These are phyloP conservation scores for Megastigmus dorsalis DNA, from an alignment of 2,888 invertebrate genomes.

Conservation along the genomic window DNA sequence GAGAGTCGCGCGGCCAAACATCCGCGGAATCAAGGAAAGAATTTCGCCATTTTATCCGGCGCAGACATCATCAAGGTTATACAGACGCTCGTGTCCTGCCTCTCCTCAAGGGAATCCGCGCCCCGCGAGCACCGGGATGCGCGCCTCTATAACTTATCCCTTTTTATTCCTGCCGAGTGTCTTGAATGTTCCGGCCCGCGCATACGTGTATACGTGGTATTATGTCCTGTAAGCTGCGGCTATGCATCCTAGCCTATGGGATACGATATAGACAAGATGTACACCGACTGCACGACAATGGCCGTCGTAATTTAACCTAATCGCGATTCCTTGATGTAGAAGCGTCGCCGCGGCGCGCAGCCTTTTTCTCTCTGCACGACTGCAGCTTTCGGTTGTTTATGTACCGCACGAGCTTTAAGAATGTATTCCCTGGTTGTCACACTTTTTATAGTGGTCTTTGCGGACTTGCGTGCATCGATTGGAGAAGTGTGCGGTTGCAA, in stretches of 20 bases:
- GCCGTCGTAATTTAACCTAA: slow-evolving; percentile 34
- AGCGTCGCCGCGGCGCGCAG: no score
- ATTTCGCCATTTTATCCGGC: slow-evolving; percentile 21
- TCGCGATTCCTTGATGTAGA: slow-evolving; percentile 21
- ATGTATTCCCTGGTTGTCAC: no score
- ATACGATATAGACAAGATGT: background rate
- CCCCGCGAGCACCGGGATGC: background rate
- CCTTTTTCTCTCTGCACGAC: no score
- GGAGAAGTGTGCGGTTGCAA: no score
- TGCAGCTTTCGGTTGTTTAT: no score
- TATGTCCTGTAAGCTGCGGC: background rate
- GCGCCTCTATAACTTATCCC: slow-evolving; percentile 11
- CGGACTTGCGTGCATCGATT: no score
- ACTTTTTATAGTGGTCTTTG: no score
- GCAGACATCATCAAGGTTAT: slow-evolving; percentile 18
- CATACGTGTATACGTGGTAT: background rate
- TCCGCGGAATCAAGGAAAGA: background rate
- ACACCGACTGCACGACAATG: slow-evolving; percentile 6
- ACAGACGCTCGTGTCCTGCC: slow-evolving; percentile 16
- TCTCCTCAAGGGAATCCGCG: slow-evolving; percentile 24
- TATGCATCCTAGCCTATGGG: background rate
- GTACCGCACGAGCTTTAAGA: no score
- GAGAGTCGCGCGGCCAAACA: background rate
- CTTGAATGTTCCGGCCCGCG: no score
- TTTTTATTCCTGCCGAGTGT: no score